Evolutionary conservation across 2,113 vertebrate species (phyloP).

Genomic region (Lepisosteus osseus): DNA sequence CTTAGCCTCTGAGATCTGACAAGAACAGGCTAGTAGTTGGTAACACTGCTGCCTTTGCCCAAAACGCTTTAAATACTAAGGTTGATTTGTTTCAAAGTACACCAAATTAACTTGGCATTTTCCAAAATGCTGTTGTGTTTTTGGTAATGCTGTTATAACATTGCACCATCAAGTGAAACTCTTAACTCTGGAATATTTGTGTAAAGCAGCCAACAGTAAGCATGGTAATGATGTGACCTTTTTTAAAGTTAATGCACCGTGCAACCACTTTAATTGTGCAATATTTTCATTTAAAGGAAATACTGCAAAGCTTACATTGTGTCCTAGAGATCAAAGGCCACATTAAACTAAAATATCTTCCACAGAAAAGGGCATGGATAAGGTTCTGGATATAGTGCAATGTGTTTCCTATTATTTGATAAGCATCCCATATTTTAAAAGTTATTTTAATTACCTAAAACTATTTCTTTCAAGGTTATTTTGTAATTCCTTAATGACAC

Average conservation of each 20-base stretch:
- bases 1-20: too few relatives aligned
- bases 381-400: constrained; percentile 48
- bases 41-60: too few relatives aligned
- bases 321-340: constrained; percentile 60
- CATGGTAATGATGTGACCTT: constrained; percentile 28
- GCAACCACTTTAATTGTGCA: constrained; percentile 33
- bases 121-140: too few relatives aligned
- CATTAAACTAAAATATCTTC: constrained; percentile 61
- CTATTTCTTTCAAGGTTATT: constrained; percentile 57
- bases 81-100: too few relatives aligned
- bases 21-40: too few relatives aligned
- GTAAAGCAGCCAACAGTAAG: constrained; percentile 2
- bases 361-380: constrained; percentile 37
- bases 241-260: constrained; percentile 32
- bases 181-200: too few relatives aligned
- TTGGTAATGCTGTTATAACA: too few relatives aligned
- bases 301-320: constrained; percentile 36
- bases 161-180: too few relatives aligned
- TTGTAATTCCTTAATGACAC: constrained; percentile 42
- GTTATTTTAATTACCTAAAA: constrained; percentile 69
- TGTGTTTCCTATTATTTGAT: constrained; percentile 77
- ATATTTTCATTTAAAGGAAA: constrained; percentile 43
- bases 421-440: constrained; percentile 71
- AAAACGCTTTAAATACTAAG: too few relatives aligned
- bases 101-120: too few relatives aligned